Conservation (phyloP, 2,888 invertebrate species). For the Baronia brevicornis region DNA sequence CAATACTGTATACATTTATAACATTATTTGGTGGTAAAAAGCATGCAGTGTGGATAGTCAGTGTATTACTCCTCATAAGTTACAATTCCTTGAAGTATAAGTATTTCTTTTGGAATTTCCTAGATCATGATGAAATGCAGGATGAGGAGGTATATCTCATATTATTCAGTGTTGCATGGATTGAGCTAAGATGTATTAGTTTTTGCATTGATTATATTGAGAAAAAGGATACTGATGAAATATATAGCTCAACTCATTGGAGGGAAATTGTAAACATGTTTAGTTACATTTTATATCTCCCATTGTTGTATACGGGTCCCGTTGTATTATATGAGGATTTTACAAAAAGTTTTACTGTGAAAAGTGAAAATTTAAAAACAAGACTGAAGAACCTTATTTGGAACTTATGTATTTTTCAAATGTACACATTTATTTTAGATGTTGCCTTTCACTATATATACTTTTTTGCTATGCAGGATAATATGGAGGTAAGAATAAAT, state of each 20-base stretch:
- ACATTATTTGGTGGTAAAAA: constrained; percentile 62
- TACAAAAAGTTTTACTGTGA: constrained; percentile 49
- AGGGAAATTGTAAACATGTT: constrained; percentile 67
- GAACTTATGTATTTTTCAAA: constrained; percentile 73
- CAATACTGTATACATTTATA: constrained; percentile 64
- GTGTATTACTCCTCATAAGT: constrained; percentile 58
- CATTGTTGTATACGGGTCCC: constrained; percentile 90
- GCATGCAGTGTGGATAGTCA: constrained; percentile 72
- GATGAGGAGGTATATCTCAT: constrained; percentile 74
- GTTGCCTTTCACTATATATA: constrained; percentile 87
- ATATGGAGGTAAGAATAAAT: constrained; percentile 77
- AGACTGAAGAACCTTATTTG: constrained; percentile 55
- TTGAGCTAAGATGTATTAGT: constrained; percentile 84
- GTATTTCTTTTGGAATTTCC: constrained; percentile 59
- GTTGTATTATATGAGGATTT: constrained; percentile 86
- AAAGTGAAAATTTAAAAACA: constrained; percentile 28
- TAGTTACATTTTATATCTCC: constrained; percentile 88
- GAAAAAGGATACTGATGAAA: constrained; percentile 29
- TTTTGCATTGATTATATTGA: constrained; percentile 78
- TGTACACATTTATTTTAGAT: constrained; percentile 83
- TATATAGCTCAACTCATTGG: constrained; percentile 15
- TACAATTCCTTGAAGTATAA: constrained; percentile 69
- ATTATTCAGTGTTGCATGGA: constrained; percentile 79
- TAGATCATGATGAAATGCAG: constrained; percentile 52
- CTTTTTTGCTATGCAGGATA: constrained; percentile 83